Conservation (phyloP, 2,797 vertebrate species). For the Sarcophilus harrisii region DNA sequence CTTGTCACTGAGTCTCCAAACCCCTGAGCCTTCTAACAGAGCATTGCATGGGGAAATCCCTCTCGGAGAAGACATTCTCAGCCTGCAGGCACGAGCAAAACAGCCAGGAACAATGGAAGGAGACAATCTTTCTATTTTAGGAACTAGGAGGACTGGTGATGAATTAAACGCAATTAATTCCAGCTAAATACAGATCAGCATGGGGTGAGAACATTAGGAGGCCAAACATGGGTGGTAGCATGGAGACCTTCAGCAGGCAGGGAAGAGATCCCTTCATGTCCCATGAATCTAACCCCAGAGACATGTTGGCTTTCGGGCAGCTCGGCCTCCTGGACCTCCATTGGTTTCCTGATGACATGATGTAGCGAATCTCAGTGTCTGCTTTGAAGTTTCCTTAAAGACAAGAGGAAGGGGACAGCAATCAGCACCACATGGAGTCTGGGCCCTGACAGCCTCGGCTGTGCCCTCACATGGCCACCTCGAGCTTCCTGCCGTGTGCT, state of each 20-base stretch:
- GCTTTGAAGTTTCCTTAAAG: slow-evolving; percentile 61
- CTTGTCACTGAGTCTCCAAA: neutral
- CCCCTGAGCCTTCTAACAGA: neutral
- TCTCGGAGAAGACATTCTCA: neutral
- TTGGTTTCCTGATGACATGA: slow-evolving; percentile 41
- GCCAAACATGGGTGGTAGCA: rapidly evolving
- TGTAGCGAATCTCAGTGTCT: slow-evolving; percentile 22
- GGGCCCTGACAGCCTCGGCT: slow-evolving; percentile 9
- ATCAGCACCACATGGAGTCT: neutral
- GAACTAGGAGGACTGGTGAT: neutral
- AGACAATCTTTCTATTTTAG: neutral
- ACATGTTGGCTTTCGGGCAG: slow-evolving; percentile 30
- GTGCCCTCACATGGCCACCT: neutral
- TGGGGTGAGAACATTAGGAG: slow-evolving; percentile 9
- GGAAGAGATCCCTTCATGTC: neutral
- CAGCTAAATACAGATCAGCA: neutral
- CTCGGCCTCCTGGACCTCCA: slow-evolving; percentile 53
- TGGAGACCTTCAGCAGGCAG: neutral
- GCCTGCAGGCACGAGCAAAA: neutral
- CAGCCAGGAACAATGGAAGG: neutral
- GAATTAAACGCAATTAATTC: neutral
- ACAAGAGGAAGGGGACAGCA: neutral
- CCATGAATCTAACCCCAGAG: slow-evolving; percentile 3
- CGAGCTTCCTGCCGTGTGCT: neutral
- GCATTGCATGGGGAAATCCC: neutral